A percentile compares a stretch with the other conserved stretches of the same genome.
Evolutionary conservation across 2,797 vertebrate genomes (phyloP).

Genomic region (Peromyscus aztecus): DNA sequence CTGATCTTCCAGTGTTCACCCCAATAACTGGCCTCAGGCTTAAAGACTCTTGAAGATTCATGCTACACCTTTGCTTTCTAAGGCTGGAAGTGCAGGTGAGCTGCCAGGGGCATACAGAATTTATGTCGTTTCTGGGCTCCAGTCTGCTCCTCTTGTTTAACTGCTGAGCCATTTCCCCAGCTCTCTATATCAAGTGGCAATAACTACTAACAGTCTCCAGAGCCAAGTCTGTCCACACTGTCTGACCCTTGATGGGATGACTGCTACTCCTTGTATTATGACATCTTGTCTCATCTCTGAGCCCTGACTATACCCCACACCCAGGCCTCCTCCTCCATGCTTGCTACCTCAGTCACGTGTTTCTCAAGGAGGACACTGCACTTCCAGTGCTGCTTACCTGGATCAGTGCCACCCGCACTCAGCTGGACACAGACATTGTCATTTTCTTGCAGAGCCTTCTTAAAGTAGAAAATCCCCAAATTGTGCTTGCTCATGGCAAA

Average conservation of each 20-base stretch:
- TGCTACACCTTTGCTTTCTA: background rate
- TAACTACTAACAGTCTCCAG: background rate
- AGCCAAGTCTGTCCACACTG: background rate
- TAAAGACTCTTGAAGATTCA: too few relatives aligned
- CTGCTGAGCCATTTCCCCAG: background rate
- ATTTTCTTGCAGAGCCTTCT: conserved; percentile 99
- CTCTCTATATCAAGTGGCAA: background rate
- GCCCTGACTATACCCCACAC: background rate
- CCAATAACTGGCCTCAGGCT: too few relatives aligned
- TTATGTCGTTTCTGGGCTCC: background rate
- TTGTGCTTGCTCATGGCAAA: conserved; percentile 99
- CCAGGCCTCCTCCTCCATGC: background rate
- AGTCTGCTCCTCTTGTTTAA: background rate
- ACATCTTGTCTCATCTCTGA: too few relatives aligned
- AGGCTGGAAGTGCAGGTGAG: background rate
- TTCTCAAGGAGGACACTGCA: background rate
- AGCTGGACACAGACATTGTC: conserved; percentile 96
- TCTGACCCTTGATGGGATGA: background rate
- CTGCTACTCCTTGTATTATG: background rate
- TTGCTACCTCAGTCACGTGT: background rate
- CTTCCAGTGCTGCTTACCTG: conserved; percentile 88
- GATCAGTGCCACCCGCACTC: conserved; percentile 90
- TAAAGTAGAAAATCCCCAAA: conserved; percentile 99
- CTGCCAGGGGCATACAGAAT: background rate
- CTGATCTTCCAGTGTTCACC: too few relatives aligned